Percentiles rank a stretch among this genome's conserved stretches.
Evolutionary conservation across 2,888 invertebrate genomes (phyloP).

Genomic region (Geotrupes spiniger): DNA sequence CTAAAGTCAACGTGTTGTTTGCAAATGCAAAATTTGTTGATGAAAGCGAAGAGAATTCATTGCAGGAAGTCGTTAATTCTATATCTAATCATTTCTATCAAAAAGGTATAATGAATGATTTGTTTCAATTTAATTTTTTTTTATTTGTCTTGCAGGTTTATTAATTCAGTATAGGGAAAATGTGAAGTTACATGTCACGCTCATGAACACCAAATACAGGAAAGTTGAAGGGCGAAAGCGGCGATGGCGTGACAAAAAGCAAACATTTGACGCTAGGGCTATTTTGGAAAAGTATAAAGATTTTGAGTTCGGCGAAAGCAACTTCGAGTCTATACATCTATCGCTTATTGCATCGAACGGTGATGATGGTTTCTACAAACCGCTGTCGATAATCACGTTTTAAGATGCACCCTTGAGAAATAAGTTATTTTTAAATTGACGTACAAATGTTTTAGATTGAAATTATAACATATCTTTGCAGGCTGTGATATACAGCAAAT

Average conservation of each 20-base stretch:
- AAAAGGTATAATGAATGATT: conserved; percentile 62
- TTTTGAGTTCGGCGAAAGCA: conserved; percentile 69
- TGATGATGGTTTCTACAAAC: conserved; percentile 62
- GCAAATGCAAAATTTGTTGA: conserved; percentile 58
- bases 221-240: conserved; percentile 28
- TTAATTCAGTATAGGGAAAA: conserved; percentile 53
- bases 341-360: conserved; percentile 58
- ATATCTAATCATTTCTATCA: conserved; percentile 60
- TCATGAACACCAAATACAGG: conserved; percentile 70
- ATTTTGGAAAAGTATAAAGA: conserved; percentile 66
- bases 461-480: no score
- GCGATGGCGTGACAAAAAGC: conserved; percentile 35
- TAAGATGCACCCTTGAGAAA: no score
- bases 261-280: conserved; percentile 63
- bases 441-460: no score
- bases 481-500: no score
- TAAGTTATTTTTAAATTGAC: no score
- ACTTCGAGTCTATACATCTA: conserved; percentile 66
- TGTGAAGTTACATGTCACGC: conserved; percentile 83
- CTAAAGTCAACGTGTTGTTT: conserved; percentile 76
- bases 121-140: neutral
- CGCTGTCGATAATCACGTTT: conserved; percentile 31
- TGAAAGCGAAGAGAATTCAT: conserved; percentile 49
- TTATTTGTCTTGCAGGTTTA: conserved; percentile 57
- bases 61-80: conserved; percentile 65